Evolutionary conservation across 2,888 invertebrate genomes (phyloP).

Genomic region (Acheta domesticus): DNA sequence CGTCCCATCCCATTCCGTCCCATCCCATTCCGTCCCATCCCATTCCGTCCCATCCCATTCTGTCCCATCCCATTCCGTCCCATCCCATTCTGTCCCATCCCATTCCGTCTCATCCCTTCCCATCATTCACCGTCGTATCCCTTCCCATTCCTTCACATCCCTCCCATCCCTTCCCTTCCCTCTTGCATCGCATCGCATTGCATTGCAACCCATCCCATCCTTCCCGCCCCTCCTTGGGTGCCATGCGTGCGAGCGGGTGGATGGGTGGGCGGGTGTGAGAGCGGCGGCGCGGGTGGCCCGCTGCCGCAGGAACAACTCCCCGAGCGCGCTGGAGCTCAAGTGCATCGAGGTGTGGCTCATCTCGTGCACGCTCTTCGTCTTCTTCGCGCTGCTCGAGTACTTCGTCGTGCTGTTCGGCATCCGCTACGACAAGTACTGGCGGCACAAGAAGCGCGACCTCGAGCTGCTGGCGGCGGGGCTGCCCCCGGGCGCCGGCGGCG

Average conservation of each 20-base stretch:
- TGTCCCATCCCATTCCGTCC: background rate
- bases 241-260: no score
- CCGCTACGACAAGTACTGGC: conserved; percentile 63
- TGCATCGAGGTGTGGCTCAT: conserved; percentile 66
- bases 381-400: conserved; percentile 61
- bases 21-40: no score
- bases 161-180: background rate
- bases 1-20: no score
- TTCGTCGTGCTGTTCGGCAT: conserved; percentile 63
- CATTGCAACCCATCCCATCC: background rate
- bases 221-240: no score
- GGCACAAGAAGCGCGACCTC: conserved; percentile 44
- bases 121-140: background rate
- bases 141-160: background rate
- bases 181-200: background rate
- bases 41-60: no score
- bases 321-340: conserved; percentile 60
- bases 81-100: background rate
- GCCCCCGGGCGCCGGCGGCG: conserved; percentile 23
- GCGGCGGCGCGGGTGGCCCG: background rate
- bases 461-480: conserved; percentile 33
- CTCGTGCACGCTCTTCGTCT: conserved; percentile 63
- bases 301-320: conserved; percentile 59
- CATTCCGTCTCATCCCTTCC: background rate
- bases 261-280: no score